A percentile compares a stretch with the other conserved stretches of the same genome.
Conservation (phyloP, 2,888 invertebrate genomes). For the Tetanocera ferruginea region DNA sequence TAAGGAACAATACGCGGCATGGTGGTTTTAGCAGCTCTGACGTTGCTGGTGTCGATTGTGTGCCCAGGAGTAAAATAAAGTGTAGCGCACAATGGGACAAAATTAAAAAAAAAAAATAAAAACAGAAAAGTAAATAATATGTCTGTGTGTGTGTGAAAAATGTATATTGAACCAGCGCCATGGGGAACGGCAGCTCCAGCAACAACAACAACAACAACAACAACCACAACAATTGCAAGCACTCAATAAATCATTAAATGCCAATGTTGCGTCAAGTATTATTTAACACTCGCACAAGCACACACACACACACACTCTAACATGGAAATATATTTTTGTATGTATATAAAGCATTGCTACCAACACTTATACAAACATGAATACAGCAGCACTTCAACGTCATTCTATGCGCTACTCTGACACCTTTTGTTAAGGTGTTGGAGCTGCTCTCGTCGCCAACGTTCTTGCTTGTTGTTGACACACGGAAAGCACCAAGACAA, state of each 20-base stretch:
- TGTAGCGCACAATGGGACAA: neutral
- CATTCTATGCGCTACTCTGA: constrained; percentile 10
- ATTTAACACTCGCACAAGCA: constrained; percentile 27
- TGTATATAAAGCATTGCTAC: neutral
- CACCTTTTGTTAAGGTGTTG: constrained; percentile 28
- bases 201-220: constrained; percentile 9
- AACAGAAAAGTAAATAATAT: neutral
- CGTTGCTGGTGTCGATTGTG: neutral
- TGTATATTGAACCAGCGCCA: neutral
- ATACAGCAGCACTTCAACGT: constrained; percentile 14
- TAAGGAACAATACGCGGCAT: neutral
- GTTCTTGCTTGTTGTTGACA: constrained; percentile 3
- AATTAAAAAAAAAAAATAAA: neutral
- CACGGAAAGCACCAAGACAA: constrained; percentile 15
- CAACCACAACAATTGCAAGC: constrained; percentile 28
- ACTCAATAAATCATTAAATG: constrained; percentile 59
- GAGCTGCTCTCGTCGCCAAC: neutral
- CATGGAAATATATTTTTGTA: neutral
- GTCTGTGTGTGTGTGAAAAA: neutral
- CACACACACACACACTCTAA: neutral
- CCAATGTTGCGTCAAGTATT: constrained; percentile 44
- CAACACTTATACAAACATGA: neutral
- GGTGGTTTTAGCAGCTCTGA: neutral
- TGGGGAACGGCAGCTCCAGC: neutral
- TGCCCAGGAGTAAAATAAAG: neutral